Percentiles rank a stretch among this genome's conserved stretches.
phyloP scores from a whole-genome alignment of 2,113 vertebrate species.

The Thryonomys swinderianus region DNA sequence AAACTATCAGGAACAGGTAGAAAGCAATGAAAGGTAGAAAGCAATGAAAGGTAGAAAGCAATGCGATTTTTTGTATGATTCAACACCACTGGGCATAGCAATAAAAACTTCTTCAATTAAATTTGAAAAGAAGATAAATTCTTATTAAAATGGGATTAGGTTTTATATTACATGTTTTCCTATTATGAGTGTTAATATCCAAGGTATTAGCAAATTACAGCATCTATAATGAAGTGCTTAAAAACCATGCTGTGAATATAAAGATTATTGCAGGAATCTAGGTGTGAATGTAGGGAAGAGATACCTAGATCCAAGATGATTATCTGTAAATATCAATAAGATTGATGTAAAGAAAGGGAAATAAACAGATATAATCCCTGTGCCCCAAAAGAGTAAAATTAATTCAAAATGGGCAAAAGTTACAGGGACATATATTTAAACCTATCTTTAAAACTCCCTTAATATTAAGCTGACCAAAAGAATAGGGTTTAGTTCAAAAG shows the following conservation, averaged over 20 bases:
- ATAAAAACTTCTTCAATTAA: background rate
- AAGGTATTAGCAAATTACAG: background rate
- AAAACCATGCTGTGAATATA: background rate
- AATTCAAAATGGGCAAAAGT: background rate
- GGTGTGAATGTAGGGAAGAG: background rate
- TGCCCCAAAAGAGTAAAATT: background rate
- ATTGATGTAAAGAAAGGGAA: background rate
- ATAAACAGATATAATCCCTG: background rate
- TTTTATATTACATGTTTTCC: background rate
- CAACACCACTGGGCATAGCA: background rate
- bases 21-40: background rate
- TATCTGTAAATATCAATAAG: background rate
- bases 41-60: background rate
- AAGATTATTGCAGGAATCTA: background rate
- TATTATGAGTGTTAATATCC: background rate
- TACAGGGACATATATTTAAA: background rate
- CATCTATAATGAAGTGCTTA: background rate
- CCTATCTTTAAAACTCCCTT: background rate
- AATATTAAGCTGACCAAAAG: slow-evolving; percentile 5
- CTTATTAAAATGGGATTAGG: background rate
- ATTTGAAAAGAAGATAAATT: background rate
- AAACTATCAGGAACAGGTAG: background rate
- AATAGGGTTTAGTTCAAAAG: background rate
- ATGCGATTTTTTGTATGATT: background rate
- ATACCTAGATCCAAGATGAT: background rate